These are phyloP conservation scores for Phaenicophaeus curvirostris DNA, from an alignment of 2,797 vertebrate species.

Conservation along the genomic window DNA sequence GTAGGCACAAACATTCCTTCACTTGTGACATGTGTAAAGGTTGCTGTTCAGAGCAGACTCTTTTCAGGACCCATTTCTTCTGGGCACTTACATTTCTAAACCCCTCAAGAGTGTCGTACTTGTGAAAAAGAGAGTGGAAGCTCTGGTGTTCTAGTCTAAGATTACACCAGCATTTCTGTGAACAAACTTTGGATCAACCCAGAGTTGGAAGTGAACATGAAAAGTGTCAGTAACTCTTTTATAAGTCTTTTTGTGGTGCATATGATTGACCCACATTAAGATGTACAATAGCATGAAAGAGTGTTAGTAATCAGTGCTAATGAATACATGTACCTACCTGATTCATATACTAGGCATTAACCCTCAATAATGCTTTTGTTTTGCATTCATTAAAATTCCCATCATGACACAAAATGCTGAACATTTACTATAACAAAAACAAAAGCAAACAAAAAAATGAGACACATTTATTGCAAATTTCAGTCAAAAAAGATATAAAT, in stretches of 20 bases:
- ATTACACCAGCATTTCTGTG: constrained; percentile 39
- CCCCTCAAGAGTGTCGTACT: constrained; percentile 1
- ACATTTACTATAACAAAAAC: constrained; percentile 74
- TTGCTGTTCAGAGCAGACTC: constrained; percentile 53
- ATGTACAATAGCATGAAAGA: constrained; percentile 57
- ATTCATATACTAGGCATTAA: constrained; percentile 69
- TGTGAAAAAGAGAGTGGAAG: constrained; percentile 23
- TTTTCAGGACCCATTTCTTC: constrained; percentile 52
- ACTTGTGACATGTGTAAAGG: constrained; percentile 50
- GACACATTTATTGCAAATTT: constrained; percentile 59
- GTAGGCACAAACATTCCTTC: constrained; percentile 64
- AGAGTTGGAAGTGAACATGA: constrained; percentile 37
- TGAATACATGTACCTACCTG: constrained; percentile 76
- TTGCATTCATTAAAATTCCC: constrained; percentile 79
- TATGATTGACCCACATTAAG: constrained; percentile 65
- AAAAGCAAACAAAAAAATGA: constrained; percentile 74
- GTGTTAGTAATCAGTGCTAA: constrained; percentile 61
- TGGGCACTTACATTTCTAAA: constrained; percentile 69
- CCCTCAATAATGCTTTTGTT: constrained; percentile 73
- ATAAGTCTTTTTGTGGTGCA: constrained; percentile 42
- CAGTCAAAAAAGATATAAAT: constrained; percentile 59
- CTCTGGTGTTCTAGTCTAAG: constrained; percentile 38
- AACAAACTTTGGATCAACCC: constrained; percentile 48
- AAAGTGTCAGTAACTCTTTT: constrained; percentile 46
- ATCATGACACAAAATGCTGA: constrained; percentile 79